Conservation (phyloP, 1,140 invertebrate species). For the Drosophila bocqueti region DNA sequence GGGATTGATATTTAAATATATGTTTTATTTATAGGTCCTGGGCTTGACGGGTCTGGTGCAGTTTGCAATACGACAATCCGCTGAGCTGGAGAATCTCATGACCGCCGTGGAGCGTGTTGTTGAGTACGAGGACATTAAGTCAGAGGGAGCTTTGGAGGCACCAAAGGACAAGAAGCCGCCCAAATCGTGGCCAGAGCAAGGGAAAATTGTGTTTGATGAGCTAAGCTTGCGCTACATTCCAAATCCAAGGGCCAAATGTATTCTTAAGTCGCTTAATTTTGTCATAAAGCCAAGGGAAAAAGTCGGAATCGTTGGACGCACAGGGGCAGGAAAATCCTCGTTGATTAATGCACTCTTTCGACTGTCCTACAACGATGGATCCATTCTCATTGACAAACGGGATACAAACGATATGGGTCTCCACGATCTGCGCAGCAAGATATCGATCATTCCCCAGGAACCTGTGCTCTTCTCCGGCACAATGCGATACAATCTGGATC, state of each 20-base stretch:
- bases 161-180: conserved; percentile 88
- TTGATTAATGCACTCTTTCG: too few species aligned
- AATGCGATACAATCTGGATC: conserved; percentile 93
- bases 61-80: conserved; percentile 93
- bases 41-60: conserved; percentile 92
- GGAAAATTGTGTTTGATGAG: conserved; percentile 89
- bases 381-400: conserved; percentile 90
- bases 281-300: conserved; percentile 86
- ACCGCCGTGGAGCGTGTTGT: conserved; percentile 92
- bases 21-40: too few species aligned
- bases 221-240: conserved; percentile 89
- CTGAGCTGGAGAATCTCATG: conserved; percentile 93
- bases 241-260: conserved; percentile 86
- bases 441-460: conserved; percentile 95
- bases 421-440: conserved; percentile 90
- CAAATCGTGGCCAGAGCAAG: conserved; percentile 89
- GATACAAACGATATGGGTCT: conserved; percentile 87
- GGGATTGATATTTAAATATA: too few species aligned
- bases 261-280: conserved; percentile 87
- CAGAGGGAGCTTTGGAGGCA: conserved; percentile 89
- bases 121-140: conserved; percentile 90
- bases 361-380: conserved; percentile 86
- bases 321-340: conserved; percentile 91
- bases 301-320: conserved; percentile 92
- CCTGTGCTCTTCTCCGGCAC: conserved; percentile 90